A percentile compares a stretch with the other conserved stretches of the same genome.
phyloP scores from a whole-genome alignment of 2,113 vertebrate genomes.

The Chlamydotis undulata region DNA sequence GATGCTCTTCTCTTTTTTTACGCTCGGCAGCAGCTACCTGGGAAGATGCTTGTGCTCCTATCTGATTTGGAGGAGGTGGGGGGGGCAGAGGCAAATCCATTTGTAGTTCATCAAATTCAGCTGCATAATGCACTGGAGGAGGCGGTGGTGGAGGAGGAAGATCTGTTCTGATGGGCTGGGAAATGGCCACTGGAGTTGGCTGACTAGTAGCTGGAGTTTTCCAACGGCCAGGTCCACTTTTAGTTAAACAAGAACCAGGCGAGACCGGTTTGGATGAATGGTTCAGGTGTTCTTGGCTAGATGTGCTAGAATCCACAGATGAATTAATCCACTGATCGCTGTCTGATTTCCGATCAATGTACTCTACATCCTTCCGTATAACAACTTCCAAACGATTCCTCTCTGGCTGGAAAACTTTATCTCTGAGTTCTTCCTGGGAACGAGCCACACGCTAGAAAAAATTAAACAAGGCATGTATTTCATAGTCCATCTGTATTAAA shows the following conservation, averaged over 20 bases:
- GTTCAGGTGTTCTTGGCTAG: conserved; percentile 96
- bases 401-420: conserved; percentile 77
- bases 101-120: conserved; percentile 72
- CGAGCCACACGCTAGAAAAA: conserved; percentile 82
- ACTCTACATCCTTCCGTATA: conserved; percentile 76
- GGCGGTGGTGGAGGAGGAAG: conserved; percentile 91
- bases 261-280: conserved; percentile 84
- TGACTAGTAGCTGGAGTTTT: conserved; percentile 88
- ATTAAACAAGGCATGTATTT: background rate
- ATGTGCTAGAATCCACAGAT: conserved; percentile 91
- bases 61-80: conserved; percentile 74
- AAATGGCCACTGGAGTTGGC: conserved; percentile 60
- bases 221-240: conserved; percentile 95
- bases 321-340: conserved; percentile 89
- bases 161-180: conserved; percentile 87
- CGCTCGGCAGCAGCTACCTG: conserved; percentile 82
- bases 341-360: conserved; percentile 73
- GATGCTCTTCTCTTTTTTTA: conserved; percentile 95
- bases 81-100: conserved; percentile 80
- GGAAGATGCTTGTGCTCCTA: conserved; percentile 51
- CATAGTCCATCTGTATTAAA: background rate
- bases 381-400: conserved; percentile 80
- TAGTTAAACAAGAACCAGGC: conserved; percentile 83
- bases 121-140: conserved; percentile 82
- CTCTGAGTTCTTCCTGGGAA: conserved; percentile 90